Percentiles rank a stretch among this genome's conserved stretches.
phyloP scores from a whole-genome alignment of 2,888 invertebrate genomes.

The Caenorhabditis sp. region DNA sequence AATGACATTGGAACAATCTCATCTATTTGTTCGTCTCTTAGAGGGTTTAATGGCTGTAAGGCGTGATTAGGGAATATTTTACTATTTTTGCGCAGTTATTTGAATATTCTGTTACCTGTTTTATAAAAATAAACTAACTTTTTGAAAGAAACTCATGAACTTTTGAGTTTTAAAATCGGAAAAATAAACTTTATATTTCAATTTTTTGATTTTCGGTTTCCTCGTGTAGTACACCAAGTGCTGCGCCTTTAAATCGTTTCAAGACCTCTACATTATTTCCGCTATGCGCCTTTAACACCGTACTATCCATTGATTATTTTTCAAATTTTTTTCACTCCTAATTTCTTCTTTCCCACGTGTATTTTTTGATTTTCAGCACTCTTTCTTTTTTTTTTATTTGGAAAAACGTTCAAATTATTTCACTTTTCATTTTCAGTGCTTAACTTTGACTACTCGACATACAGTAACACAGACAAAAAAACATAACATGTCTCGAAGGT shows the following conservation, averaged over 20 bases:
- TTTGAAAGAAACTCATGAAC: too few species aligned
- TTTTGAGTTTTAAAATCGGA: too few species aligned
- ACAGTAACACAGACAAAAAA: constrained; percentile 6
- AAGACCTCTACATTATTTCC: background rate
- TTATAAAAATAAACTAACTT: too few species aligned
- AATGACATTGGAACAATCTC: background rate
- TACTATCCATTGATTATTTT: background rate
- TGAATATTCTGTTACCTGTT: too few species aligned
- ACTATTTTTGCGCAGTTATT: too few species aligned
- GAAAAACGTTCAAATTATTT: background rate
- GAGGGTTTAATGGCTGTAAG: background rate
- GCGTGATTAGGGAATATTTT: background rate
- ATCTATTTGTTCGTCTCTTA: constrained; percentile 3
- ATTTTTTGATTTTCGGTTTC: too few species aligned
- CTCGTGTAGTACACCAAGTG: too few species aligned
- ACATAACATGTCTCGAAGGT: constrained; percentile 51
- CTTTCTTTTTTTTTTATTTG: constrained; percentile 5
- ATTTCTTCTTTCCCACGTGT: background rate
- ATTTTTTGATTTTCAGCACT: background rate
- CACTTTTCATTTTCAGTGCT: background rate
- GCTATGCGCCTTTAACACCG: background rate
- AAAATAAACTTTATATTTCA: too few species aligned
- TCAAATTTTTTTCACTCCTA: background rate
- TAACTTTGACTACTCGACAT: background rate
- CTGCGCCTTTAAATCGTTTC: background rate